These are phyloP conservation scores for Galerucella nymphaeae DNA, from an alignment of 2,888 invertebrate genomes.

Conservation along the genomic window DNA sequence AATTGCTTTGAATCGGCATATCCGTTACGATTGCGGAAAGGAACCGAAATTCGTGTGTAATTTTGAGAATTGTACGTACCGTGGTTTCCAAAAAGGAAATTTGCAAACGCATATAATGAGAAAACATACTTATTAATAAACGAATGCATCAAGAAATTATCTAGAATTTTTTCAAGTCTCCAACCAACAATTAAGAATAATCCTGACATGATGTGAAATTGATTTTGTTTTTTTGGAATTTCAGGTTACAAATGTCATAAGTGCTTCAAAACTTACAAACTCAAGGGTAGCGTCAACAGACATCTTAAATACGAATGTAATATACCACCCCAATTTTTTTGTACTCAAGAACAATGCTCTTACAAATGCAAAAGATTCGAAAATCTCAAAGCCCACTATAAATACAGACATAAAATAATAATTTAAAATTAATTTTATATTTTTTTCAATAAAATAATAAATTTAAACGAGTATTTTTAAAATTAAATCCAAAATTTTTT, in stretches of 20 bases:
- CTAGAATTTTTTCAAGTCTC: too few relatives aligned
- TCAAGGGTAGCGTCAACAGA: slow-evolving; percentile 12
- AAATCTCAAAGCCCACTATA: slow-evolving; percentile 41
- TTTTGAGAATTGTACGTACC: slow-evolving; percentile 41
- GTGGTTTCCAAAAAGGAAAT: slow-evolving; percentile 39
- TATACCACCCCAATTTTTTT: slow-evolving; percentile 32
- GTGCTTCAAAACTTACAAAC: slow-evolving; percentile 27
- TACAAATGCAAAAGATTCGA: slow-evolving; percentile 40
- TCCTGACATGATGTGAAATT: too few relatives aligned
- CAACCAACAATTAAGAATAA: too few relatives aligned
- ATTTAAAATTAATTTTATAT: not conserved
- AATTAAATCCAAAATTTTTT: not conserved
- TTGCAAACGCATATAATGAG: slow-evolving; percentile 37
- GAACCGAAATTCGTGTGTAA: slow-evolving; percentile 43
- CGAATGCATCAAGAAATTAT: slow-evolving; percentile 5
- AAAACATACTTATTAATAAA: slow-evolving; percentile 31
- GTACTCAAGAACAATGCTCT: slow-evolving; percentile 26
- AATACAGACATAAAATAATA: slow-evolving; percentile 32
- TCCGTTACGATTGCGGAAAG: slow-evolving; percentile 44
- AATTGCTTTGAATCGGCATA: slow-evolving; percentile 42
- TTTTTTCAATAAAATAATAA: not conserved
- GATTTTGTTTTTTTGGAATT: slow-evolving; percentile 7
- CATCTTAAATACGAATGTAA: slow-evolving; percentile 40
- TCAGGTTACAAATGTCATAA: slow-evolving; percentile 28
- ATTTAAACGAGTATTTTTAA: not conserved